Evolutionary conservation across 2,797 vertebrate genomes (phyloP).

Genomic region (Enteromius treurensis): DNA sequence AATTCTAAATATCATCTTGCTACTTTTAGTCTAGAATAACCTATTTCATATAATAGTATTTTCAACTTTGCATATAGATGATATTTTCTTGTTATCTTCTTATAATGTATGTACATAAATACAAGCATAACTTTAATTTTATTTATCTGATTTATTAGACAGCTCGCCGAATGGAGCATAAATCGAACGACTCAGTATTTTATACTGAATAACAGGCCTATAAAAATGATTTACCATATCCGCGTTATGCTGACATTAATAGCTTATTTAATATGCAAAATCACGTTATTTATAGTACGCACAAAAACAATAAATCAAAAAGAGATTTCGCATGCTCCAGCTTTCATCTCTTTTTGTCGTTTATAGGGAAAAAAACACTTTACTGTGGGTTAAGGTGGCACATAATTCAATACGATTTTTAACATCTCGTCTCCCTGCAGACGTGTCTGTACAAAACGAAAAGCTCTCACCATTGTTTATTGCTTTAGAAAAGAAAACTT

Average conservation of each 20-base stretch:
- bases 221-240: slow-evolving; percentile 17
- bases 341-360: neutral
- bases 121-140: neutral
- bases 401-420: neutral
- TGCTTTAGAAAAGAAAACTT: slow-evolving; percentile 19
- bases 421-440: slow-evolving; percentile 7
- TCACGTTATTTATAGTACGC: neutral
- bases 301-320: slow-evolving; percentile 4
- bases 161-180: neutral
- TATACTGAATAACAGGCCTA: neutral
- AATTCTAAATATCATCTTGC: neutral
- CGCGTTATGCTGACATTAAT: neutral
- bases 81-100: neutral
- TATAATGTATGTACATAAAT: neutral
- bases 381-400: neutral
- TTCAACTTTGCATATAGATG: neutral
- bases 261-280: neutral
- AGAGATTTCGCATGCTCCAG: neutral
- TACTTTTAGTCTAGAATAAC: neutral
- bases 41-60: no score
- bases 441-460: slow-evolving; percentile 19
- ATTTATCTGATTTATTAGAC: neutral
- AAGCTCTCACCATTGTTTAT: slow-evolving; percentile 45
- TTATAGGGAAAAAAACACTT: neutral
- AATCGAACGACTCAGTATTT: neutral